Evolutionary conservation across 2,888 invertebrate species (phyloP), one percentile per base, ranked within the genome.

Genomic region (Orthonychiurus folsomi): DNA sequence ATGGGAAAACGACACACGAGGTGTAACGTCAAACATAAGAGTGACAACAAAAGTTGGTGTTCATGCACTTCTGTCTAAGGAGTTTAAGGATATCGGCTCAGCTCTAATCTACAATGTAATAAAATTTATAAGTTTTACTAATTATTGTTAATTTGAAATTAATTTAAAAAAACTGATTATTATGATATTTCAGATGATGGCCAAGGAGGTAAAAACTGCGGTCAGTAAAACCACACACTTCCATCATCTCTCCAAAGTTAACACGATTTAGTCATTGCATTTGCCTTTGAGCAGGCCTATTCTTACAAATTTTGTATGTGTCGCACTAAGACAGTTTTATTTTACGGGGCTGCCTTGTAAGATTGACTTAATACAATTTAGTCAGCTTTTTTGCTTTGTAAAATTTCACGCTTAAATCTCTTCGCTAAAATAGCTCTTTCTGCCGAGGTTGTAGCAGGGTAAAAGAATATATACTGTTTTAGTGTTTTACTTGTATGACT

Each of bases 1-100:
- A 79, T 93, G 93, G 93, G 84, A 85, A 54, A 83, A 83, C 75
- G 83, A 84, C 73, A 86, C 85, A 18, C 73, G 73, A 9, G 86
- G 85, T 74, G 83, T 83, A 71, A 85, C 88, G 65, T 91, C 90
- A 75, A 93, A 93, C 79, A 91, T 93, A 67, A 82, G 91, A 63
- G 89, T 87, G 60, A 93, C 92, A 63, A 93, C 93, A 12, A 92
- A 93, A 81, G 89, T 91, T 66, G 88, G 89, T 54, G 93, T 93
- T 53, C 91, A 93, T 79, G 85, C 87, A 67, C 78, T 89, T 70
- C 82, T 93, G 50, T 84, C 88, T 23, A 86, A 86, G 65, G 83
- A 81, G 69, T 79, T 93, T 73, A 88, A 89, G 76, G 88, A 89
- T 70, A 80, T 85, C 68, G 93, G 93, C 24, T 59, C 59, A 23